Evolutionary conservation across 2,797 vertebrate species (phyloP).

Genomic region (Jordanella pulchra): DNA sequence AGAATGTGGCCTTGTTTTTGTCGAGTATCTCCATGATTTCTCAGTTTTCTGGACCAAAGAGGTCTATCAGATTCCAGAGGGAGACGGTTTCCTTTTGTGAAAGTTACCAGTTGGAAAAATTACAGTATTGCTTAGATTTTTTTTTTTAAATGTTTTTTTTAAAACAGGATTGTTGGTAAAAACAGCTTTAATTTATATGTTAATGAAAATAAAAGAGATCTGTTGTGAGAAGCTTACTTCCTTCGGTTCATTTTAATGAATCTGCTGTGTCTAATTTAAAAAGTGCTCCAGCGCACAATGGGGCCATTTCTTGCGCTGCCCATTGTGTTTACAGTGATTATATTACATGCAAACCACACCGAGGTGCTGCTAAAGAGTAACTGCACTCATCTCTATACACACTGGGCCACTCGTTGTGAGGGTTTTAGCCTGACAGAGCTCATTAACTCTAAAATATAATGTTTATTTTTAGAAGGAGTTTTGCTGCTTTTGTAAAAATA

Average conservation of each 20-base stretch:
- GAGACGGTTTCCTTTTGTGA: too few relatives aligned
- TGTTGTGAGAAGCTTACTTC: background rate
- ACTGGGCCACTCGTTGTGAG: background rate
- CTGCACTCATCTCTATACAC: conserved; percentile 1
- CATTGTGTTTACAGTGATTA: conserved; percentile 30
- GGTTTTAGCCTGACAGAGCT: background rate
- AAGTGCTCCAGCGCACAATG: conserved; percentile 16
- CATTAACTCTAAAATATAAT: conserved; percentile 9
- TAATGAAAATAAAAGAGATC: conserved; percentile 6
- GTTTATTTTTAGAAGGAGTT: conserved; percentile 4
- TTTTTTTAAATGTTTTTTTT: background rate
- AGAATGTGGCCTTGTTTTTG: too few relatives aligned
- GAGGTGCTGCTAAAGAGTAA: background rate
- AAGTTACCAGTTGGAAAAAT: too few relatives aligned
- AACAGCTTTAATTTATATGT: background rate
- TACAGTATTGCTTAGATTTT: too few relatives aligned
- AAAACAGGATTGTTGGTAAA: background rate
- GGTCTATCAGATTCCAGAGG: too few relatives aligned
- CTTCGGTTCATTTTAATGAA: conserved; percentile 18
- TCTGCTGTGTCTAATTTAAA: conserved; percentile 21
- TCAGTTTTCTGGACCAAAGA: too few relatives aligned
- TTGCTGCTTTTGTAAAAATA: background rate
- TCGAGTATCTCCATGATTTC: too few relatives aligned
- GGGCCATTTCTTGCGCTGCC: conserved; percentile 8
- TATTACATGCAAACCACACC: conserved; percentile 22